These are phyloP conservation scores for Pseudochaenichthys georgianus DNA, from an alignment of 2,797 vertebrate genomes.

Conservation along the genomic window DNA sequence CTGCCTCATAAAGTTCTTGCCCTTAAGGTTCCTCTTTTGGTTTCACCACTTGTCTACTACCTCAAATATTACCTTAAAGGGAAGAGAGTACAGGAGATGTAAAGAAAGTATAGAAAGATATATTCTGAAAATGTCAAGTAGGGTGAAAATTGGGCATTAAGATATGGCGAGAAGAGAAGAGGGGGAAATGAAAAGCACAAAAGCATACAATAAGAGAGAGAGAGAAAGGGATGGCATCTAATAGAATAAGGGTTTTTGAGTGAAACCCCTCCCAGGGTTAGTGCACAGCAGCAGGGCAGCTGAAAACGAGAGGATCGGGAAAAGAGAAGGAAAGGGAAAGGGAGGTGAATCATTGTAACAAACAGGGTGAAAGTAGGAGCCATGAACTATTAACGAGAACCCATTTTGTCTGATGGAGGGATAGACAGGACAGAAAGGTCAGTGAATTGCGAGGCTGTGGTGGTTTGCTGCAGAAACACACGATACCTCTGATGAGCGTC, in stretches of 20 bases:
- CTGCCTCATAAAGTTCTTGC: conserved; percentile 47
- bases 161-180: background rate
- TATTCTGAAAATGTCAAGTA: background rate
- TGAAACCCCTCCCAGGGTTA: conserved; percentile 61
- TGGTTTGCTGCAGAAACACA: conserved; percentile 52
- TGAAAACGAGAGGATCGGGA: conserved; percentile 50
- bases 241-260: background rate
- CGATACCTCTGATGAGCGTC: conserved; percentile 61
- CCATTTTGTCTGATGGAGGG: conserved; percentile 73
- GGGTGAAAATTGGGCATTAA: conserved; percentile 2
- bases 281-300: conserved; percentile 54
- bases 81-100: conserved; percentile 5
- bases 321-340: conserved; percentile 28
- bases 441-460: conserved; percentile 59
- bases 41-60: conserved; percentile 53
- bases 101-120: conserved; percentile 11
- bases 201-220: conserved; percentile 23
- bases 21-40: conserved; percentile 44
- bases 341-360: conserved; percentile 75
- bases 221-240: conserved; percentile 8
- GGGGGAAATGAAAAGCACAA: background rate
- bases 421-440: conserved; percentile 71
- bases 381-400: conserved; percentile 82
- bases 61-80: conserved; percentile 47
- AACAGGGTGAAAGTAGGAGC: conserved; percentile 71